phyloP scores from a whole-genome alignment of 1,140 invertebrate genomes.

The Drosophila albomicans region DNA sequence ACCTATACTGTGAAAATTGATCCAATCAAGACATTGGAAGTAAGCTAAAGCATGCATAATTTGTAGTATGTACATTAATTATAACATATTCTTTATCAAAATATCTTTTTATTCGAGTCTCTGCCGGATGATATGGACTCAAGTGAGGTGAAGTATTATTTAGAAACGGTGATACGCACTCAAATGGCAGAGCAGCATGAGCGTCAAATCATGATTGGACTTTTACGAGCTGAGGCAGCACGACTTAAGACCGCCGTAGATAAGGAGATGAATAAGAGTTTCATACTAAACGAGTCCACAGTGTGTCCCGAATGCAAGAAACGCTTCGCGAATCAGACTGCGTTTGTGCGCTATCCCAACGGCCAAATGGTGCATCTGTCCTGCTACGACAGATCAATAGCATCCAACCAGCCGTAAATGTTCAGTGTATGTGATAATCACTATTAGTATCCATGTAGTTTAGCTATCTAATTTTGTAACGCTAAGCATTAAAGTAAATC shows the following conservation, averaged over 20 bases:
- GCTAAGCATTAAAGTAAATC: constrained; percentile 5
- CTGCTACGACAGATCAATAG: constrained; percentile 86
- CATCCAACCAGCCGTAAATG: constrained; percentile 45
- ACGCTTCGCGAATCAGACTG: constrained; percentile 95
- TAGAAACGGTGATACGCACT: constrained; percentile 91
- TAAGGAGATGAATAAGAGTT: constrained; percentile 91
- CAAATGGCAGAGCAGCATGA: constrained; percentile 90
- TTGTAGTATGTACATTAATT: no score
- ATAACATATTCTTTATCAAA: no score
- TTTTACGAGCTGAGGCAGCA: constrained; percentile 93
- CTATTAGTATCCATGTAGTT: background rate
- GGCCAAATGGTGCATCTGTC: constrained; percentile 97
- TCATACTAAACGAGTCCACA: constrained; percentile 93
- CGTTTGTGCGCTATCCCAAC: constrained; percentile 96
- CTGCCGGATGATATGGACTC: constrained; percentile 92
- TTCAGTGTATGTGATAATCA: constrained; percentile 31
- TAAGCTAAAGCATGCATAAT: constrained; percentile 15
- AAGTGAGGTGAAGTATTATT: constrained; percentile 90
- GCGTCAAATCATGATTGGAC: constrained; percentile 91
- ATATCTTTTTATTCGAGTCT: constrained; percentile 76
- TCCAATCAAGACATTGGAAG: constrained; percentile 88
- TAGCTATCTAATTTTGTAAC: constrained; percentile 5
- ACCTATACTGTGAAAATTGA: constrained; percentile 93
- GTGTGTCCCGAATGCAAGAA: constrained; percentile 97
- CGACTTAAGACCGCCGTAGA: constrained; percentile 93